Conservation (phyloP, 2,113 vertebrate species). For the Neopipo cinnamomea region DNA sequence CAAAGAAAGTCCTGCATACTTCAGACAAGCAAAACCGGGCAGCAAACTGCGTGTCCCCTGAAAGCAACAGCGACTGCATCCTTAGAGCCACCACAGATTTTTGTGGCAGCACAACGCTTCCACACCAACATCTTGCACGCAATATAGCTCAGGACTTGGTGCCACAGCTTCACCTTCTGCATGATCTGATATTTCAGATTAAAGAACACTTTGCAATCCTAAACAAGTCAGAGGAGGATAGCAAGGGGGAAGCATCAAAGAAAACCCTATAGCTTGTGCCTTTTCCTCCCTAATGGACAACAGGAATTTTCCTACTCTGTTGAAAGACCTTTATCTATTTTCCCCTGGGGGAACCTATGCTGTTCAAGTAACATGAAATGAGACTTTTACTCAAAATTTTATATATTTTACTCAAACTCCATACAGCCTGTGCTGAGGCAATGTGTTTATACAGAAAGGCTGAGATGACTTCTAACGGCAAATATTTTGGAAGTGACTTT, state of each 20-base stretch:
- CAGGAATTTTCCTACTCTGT: not conserved
- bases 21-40: not conserved
- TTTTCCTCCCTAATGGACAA: not conserved
- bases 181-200: not conserved
- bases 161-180: not conserved
- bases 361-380: not conserved
- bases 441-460: not conserved
- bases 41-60: not conserved
- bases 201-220: not conserved
- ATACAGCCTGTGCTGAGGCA: not conserved
- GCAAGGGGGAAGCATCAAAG: not conserved
- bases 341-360: not conserved
- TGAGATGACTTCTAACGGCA: not conserved
- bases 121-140: not conserved
- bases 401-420: not conserved
- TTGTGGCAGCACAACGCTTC: not conserved
- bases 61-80: fast-evolving
- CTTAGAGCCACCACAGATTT: not conserved
- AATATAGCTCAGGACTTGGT: not conserved
- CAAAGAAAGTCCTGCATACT: not conserved
- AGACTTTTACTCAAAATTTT: not conserved
- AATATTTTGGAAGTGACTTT: not conserved
- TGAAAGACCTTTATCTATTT: not conserved
- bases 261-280: not conserved
- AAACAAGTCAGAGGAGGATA: not conserved